A percentile compares a stretch with the other conserved stretches of the same genome.
phyloP scores from a whole-genome alignment of 2,888 invertebrate species.

The Ichneumoninae sp. region DNA sequence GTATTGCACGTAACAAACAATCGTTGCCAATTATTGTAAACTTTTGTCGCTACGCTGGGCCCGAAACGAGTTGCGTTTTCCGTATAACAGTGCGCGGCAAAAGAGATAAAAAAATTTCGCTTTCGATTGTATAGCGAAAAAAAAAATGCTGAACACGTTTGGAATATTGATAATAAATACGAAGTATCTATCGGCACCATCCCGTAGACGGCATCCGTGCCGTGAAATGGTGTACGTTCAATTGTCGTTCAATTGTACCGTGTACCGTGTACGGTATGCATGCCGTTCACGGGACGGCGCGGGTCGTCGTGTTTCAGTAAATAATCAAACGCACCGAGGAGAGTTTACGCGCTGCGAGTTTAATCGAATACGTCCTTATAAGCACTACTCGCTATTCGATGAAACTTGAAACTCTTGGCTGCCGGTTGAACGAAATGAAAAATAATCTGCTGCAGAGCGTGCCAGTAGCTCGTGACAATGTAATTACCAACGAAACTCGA shows the following conservation, averaged over 20 bases:
- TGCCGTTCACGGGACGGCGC: no score
- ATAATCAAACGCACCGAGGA: background rate
- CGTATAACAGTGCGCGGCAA: background rate
- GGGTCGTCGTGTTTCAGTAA: background rate
- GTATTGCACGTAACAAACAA: conserved; percentile 30
- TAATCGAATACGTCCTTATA: background rate
- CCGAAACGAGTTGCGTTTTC: conserved; percentile 11
- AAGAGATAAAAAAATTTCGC: background rate
- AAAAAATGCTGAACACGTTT: background rate
- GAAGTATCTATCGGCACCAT: background rate
- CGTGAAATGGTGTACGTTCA: background rate
- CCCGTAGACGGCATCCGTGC: no score
- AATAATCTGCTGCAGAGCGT: conserved; percentile 7
- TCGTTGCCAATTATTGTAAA: conserved; percentile 48
- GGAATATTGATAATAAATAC: conserved; percentile 1
- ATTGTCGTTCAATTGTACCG: background rate
- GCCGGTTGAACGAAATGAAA: no score
- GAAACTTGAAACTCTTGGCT: no score
- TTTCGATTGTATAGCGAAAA: conserved; percentile 23
- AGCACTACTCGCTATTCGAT: background rate
- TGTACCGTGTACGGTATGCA: no score
- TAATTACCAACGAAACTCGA: conserved; percentile 36
- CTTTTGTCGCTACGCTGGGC: conserved; percentile 70
- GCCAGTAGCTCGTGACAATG: conserved; percentile 29
- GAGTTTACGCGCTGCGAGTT: background rate